Evolutionary conservation across 2,888 invertebrate genomes (phyloP).

Genomic region (Pyralis farinalis): DNA sequence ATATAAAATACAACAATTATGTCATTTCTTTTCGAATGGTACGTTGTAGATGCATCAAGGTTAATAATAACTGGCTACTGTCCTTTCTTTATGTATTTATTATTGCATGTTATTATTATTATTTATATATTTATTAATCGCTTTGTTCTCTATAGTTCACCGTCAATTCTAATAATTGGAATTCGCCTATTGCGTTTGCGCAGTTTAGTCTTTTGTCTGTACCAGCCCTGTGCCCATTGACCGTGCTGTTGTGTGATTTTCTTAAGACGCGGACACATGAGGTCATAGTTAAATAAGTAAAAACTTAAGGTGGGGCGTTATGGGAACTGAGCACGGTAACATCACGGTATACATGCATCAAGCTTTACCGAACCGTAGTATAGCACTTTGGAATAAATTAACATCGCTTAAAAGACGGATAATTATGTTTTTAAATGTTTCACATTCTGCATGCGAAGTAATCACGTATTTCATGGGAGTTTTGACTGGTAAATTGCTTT

Average conservation of each 20-base stretch:
- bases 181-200: too few relatives aligned
- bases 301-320: constrained; percentile 78
- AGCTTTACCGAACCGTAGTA: constrained; percentile 64
- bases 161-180: too few relatives aligned
- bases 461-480: constrained; percentile 4
- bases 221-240: constrained; percentile 54
- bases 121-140: too few relatives aligned
- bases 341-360: constrained; percentile 57
- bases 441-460: neutral
- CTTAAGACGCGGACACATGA: constrained; percentile 79
- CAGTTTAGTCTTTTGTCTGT: too few relatives aligned
- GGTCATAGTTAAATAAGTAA: constrained; percentile 80
- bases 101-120: too few relatives aligned
- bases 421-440: constrained; percentile 33
- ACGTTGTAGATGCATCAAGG: too few relatives aligned
- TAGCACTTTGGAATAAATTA: constrained; percentile 56
- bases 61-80: too few relatives aligned
- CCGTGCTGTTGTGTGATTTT: constrained; percentile 74
- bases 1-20: too few relatives aligned
- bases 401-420: constrained; percentile 39
- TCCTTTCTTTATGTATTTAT: too few relatives aligned
- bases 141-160: too few relatives aligned
- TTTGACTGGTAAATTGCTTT: constrained; percentile 10
- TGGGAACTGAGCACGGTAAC: constrained; percentile 80
- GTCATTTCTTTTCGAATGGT: too few relatives aligned